Percentiles rank a stretch among this genome's conserved stretches.
Evolutionary conservation across 1,140 invertebrate species (phyloP).

Genomic region (Trigoniulus corallinus): DNA sequence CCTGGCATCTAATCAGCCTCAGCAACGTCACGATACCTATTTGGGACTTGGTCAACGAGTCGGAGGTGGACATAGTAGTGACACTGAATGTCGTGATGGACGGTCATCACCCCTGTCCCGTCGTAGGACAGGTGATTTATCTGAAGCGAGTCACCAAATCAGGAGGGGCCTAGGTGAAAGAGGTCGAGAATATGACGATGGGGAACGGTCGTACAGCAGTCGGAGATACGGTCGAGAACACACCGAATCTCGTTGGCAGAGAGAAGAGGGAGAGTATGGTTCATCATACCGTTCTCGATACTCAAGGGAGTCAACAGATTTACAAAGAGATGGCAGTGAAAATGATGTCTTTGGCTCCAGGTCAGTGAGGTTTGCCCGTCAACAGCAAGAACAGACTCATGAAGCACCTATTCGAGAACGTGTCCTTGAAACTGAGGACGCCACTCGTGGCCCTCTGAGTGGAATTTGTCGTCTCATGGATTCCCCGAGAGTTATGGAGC

Average conservation of each 20-base stretch:
- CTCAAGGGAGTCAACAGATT: conserved; percentile 10
- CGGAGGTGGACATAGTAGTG: conserved; percentile 38
- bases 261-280: conserved; percentile 38
- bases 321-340: conserved; percentile 9
- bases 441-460: conserved; percentile 66
- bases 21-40: conserved; percentile 52
- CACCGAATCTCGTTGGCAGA: conserved; percentile 30
- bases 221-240: conserved; percentile 45
- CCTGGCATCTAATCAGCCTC: conserved; percentile 60
- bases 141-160: no score
- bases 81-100: conserved; percentile 37
- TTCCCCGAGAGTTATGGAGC: conserved; percentile 71
- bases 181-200: conserved; percentile 14
- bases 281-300: conserved; percentile 22
- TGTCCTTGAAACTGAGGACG: conserved; percentile 75
- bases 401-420: conserved; percentile 38
- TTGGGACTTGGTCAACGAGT: conserved; percentile 24
- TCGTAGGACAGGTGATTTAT: neutral
- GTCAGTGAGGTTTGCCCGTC: conserved; percentile 32
- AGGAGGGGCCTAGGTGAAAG: conserved; percentile 6
- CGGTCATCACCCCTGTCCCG: conserved; percentile 5
- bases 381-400: conserved; percentile 11
- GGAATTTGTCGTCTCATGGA: conserved; percentile 78
- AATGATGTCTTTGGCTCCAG: conserved; percentile 17
- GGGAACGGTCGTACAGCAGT: conserved; percentile 16